Percentiles rank a stretch among this genome's conserved stretches.
Conservation (phyloP, 2,888 invertebrate genomes). For the Polyommatus icarus region DNA sequence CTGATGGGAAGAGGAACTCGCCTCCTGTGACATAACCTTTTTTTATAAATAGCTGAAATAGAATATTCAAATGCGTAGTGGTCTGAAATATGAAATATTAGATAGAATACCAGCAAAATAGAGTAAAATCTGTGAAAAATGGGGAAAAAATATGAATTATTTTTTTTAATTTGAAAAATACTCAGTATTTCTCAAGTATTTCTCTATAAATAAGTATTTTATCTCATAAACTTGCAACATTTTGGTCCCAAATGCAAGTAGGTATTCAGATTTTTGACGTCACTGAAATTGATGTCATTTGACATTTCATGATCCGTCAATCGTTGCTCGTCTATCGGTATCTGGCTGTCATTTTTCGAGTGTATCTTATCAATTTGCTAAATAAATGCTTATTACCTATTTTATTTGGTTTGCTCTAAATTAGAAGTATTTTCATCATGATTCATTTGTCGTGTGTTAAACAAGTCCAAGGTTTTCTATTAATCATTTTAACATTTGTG, state of each 20-base stretch:
- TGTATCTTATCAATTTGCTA: conserved; percentile 43
- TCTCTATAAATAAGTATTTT: neutral
- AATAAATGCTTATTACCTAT: conserved; percentile 31
- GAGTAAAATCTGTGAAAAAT: neutral
- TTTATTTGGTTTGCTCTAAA: conserved; percentile 40
- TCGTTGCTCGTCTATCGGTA: conserved; percentile 37
- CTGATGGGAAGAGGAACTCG: neutral
- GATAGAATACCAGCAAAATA: no score
- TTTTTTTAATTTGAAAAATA: neutral
- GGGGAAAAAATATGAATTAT: neutral
- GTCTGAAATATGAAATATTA: no score
- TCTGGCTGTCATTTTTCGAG: conserved; percentile 44
- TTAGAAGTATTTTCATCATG: conserved; percentile 56
- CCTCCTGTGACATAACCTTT: neutral
- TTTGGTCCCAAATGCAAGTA: neutral
- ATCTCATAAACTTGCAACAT: neutral
- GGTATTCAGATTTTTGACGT: conserved; percentile 29
- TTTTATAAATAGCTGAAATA: neutral
- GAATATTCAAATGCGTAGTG: neutral
- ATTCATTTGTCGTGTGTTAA: conserved; percentile 60
- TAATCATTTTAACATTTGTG: conserved; percentile 61
- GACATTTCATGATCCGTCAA: conserved; percentile 39
- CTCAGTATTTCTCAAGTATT: neutral
- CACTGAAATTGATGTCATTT: conserved; percentile 39
- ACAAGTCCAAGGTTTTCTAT: conserved; percentile 54